Conservation (phyloP, 2,888 invertebrate genomes). For the Heliconius ethilla region DNA sequence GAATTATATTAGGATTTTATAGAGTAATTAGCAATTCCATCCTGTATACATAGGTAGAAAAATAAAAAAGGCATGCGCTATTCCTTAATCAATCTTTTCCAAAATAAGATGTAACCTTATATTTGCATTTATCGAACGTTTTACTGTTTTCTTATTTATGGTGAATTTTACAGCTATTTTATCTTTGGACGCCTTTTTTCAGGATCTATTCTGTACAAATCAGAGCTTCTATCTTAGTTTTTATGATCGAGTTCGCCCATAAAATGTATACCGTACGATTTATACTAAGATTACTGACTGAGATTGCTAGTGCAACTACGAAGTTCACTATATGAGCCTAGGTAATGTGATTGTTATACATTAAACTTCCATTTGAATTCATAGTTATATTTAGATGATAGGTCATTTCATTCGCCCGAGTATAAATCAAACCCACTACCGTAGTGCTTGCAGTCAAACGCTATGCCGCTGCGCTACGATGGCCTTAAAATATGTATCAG, state of each 20-base stretch:
- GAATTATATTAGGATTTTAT: no score
- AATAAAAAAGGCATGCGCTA: no score
- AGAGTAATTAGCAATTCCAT: no score
- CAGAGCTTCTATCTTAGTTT: slow-evolving; percentile 34
- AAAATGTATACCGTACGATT: slow-evolving; percentile 28
- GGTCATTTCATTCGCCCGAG: not conserved
- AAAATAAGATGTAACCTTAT: not conserved
- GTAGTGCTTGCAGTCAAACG: not conserved
- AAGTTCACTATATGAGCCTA: not conserved
- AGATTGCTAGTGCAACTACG: not conserved
- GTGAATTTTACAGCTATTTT: slow-evolving; percentile 34
- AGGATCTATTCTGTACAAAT: slow-evolving; percentile 36
- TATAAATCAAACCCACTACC: not conserved
- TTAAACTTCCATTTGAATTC: not conserved
- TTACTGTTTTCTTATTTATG: slow-evolving; percentile 23
- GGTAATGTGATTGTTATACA: not conserved
- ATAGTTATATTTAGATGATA: not conserved
- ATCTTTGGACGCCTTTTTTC: slow-evolving; percentile 28
- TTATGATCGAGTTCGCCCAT: slow-evolving; percentile 30
- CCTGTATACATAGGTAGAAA: no score
- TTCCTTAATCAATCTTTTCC: not conserved
- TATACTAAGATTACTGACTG: slow-evolving; percentile 7
- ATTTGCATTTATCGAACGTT: slow-evolving; percentile 20
- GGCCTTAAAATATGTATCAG: not conserved
- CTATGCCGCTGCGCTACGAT: not conserved